A percentile compares a stretch with the other conserved stretches of the same genome.
These are phyloP conservation scores for Lutraria rhynchaena DNA, from an alignment of 1,140 invertebrate species.

Conservation along the genomic window DNA sequence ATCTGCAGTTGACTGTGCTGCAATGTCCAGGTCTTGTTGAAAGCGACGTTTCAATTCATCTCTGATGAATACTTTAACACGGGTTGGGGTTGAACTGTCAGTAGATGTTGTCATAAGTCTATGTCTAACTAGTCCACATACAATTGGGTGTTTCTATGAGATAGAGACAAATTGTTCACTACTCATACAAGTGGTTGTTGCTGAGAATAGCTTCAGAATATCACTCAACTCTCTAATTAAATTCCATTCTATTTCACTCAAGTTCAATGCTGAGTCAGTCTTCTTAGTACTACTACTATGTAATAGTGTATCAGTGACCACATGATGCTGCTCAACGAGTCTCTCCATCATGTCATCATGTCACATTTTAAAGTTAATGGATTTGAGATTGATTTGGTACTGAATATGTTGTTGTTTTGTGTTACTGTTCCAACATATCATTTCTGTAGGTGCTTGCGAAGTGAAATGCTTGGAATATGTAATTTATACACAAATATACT, in stretches of 20 bases:
- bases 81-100: not conserved
- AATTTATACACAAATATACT: too few species aligned
- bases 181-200: conserved; percentile 33
- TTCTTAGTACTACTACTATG: conserved; percentile 35
- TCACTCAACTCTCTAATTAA: conserved; percentile 9
- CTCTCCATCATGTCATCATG: conserved; percentile 70
- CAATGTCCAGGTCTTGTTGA: not conserved
- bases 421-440: too few species aligned
- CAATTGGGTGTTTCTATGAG: conserved; percentile 22
- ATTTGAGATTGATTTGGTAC: too few species aligned
- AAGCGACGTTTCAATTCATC: conserved; percentile 12
- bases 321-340: conserved; percentile 61
- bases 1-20: not conserved
- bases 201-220: conserved; percentile 17
- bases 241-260: conserved; percentile 38
- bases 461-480: too few species aligned
- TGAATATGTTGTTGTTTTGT: too few species aligned
- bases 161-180: conserved; percentile 13
- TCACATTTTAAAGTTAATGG: too few species aligned
- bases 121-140: conserved; percentile 10
- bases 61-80: conserved; percentile 3
- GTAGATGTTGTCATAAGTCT: not conserved
- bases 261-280: not conserved
- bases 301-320: conserved; percentile 36
- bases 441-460: too few species aligned